These are phyloP conservation scores for Spisula solida DNA, from an alignment of 2,888 invertebrate genomes.

Conservation along the genomic window DNA sequence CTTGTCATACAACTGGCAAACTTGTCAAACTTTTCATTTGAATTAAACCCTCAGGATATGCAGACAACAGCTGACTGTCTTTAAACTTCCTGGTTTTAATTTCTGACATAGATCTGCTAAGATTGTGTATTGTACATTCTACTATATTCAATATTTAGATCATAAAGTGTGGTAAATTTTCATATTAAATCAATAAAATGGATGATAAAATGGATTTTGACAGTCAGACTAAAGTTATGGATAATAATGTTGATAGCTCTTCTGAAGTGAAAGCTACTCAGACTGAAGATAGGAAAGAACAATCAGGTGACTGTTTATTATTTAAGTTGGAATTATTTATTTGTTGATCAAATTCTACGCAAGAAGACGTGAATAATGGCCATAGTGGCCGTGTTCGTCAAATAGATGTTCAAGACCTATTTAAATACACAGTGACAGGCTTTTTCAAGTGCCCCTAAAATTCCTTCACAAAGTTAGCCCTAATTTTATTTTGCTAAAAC, in stretches of 20 bases:
- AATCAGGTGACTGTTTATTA: no score
- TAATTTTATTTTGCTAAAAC: no score
- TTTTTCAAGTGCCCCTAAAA: no score
- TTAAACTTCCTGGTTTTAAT: slow-evolving; percentile 4
- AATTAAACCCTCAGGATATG: background rate
- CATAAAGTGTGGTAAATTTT: background rate
- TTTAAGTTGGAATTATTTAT: no score
- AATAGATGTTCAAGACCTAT: no score
- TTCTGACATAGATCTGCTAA: background rate
- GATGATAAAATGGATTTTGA: background rate
- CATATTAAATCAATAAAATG: background rate
- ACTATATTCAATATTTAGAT: background rate
- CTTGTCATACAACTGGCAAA: background rate
- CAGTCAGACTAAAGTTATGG: background rate
- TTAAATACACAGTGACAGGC: no score
- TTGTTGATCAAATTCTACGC: no score
- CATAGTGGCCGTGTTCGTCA: no score
- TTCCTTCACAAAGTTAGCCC: no score
- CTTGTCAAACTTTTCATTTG: background rate
- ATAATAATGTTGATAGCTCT: background rate
- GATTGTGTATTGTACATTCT: background rate
- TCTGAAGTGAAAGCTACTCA: background rate
- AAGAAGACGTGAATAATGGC: no score
- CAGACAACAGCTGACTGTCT: background rate
- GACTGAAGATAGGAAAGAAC: background rate